Percentiles rank a stretch among this genome's conserved stretches.
phyloP scores from a whole-genome alignment of 2,888 invertebrate genomes.

The Eledone cirrhosa region DNA sequence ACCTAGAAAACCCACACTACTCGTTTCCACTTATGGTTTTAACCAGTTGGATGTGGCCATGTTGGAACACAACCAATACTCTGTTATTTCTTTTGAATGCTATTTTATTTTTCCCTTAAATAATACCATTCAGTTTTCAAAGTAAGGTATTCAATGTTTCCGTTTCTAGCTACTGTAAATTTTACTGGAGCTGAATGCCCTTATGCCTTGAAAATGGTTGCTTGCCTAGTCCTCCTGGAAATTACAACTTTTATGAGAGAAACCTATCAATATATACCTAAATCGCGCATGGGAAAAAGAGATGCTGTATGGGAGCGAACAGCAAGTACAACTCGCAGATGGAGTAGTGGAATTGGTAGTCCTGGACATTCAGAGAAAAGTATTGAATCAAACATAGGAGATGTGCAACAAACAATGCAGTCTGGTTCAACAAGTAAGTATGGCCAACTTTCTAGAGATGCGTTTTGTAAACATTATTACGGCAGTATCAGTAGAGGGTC shows the following conservation, averaged over 20 bases:
- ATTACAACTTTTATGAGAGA: conserved; percentile 96
- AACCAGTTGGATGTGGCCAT: no score
- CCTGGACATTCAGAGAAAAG: conserved; percentile 80
- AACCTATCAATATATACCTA: conserved; percentile 81
- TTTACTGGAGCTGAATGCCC: conserved; percentile 72
- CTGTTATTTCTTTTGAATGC: neutral
- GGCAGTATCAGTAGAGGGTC: no score
- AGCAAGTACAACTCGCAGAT: conserved; percentile 73
- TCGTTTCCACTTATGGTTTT: no score
- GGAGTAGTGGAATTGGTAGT: conserved; percentile 94
- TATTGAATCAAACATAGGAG: conserved; percentile 58
- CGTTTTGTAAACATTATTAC: no score
- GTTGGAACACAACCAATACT: neutral
- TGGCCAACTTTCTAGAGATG: no score
- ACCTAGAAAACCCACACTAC: no score
- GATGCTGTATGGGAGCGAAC: conserved; percentile 60
- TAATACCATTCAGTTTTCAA: neutral
- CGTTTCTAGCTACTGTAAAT: conserved; percentile 62
- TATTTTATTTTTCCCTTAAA: neutral
- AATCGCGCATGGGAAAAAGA: conserved; percentile 61
- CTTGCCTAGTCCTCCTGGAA: conserved; percentile 93
- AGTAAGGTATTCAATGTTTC: neutral
- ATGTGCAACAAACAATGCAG: conserved; percentile 45
- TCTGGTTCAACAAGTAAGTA: conserved; percentile 40
- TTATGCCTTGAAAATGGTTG: conserved; percentile 81